Evolutionary conservation across 1,140 invertebrate genomes (phyloP).

Genomic region (Pantala flavescens): DNA sequence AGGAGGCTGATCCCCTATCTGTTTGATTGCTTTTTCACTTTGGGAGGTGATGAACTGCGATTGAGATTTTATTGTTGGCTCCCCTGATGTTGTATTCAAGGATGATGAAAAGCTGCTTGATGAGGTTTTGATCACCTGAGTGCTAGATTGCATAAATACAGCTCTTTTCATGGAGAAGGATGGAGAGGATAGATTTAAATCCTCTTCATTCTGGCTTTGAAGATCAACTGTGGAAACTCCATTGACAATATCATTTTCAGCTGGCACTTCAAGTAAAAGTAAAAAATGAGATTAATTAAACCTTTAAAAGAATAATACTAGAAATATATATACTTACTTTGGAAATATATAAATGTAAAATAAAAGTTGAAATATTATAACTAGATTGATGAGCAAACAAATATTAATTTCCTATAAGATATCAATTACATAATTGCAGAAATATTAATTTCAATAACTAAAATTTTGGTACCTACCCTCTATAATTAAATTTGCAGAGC

Average conservation of each 20-base stretch:
- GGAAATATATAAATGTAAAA: no score
- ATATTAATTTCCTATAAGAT: no score
- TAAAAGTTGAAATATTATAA: no score
- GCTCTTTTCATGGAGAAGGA: slow-evolving; percentile 35
- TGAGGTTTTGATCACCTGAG: slow-evolving; percentile 25
- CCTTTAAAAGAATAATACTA: no score
- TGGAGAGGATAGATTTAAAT: slow-evolving; percentile 23
- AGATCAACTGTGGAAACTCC: neutral
- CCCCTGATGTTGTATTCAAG: slow-evolving; percentile 17
- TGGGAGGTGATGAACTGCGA: slow-evolving; percentile 30
- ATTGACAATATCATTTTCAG: neutral
- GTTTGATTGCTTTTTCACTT: slow-evolving; percentile 28
- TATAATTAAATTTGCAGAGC: slow-evolving; percentile 47
- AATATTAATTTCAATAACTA: no score
- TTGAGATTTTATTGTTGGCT: slow-evolving; percentile 31
- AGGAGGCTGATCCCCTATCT: slow-evolving; percentile 29
- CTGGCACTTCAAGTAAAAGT: neutral
- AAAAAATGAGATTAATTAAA: no score
- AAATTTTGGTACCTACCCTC: slow-evolving; percentile 29
- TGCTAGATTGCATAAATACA: slow-evolving; percentile 35
- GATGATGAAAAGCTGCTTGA: slow-evolving; percentile 19
- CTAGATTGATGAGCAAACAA: no score
- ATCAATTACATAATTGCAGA: no score
- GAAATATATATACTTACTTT: no score
- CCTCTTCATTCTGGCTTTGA: neutral